These are phyloP conservation scores for Cardinalis cardinalis DNA, from an alignment of 2,113 vertebrate species.

Conservation along the genomic window DNA sequence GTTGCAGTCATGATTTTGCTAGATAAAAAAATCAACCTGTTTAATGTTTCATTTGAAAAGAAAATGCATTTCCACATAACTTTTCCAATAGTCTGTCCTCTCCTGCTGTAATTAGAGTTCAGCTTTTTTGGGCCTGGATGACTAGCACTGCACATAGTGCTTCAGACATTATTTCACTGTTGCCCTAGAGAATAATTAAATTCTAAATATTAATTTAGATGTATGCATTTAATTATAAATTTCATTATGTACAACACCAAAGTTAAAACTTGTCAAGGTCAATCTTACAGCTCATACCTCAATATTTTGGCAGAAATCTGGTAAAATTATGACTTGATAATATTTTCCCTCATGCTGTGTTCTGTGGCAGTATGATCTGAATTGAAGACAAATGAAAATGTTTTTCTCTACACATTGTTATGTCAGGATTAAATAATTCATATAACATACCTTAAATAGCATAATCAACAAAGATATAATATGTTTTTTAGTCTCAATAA, in stretches of 20 bases:
- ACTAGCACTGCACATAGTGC: neutral
- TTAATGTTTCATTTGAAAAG: neutral
- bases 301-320: neutral
- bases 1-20: neutral
- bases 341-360: neutral
- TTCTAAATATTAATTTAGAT: neutral
- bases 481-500: neutral
- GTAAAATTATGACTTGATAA: neutral
- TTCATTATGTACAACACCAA: neutral
- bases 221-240: neutral
- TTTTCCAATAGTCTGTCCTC: neutral
- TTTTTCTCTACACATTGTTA: neutral
- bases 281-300: neutral
- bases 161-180: neutral
- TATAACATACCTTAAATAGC: neutral
- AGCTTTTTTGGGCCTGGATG: neutral
- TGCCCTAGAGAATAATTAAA: neutral
- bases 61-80: neutral
- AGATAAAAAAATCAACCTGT: neutral
- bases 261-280: neutral
- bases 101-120: neutral
- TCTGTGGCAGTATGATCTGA: neutral
- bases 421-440: neutral
- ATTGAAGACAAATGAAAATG: neutral
- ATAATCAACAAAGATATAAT: neutral